Percentiles rank a stretch among this genome's conserved stretches.
These are phyloP conservation scores for Tragelaphus buxtoni DNA, from an alignment of 2,113 vertebrate species.

Conservation along the genomic window DNA sequence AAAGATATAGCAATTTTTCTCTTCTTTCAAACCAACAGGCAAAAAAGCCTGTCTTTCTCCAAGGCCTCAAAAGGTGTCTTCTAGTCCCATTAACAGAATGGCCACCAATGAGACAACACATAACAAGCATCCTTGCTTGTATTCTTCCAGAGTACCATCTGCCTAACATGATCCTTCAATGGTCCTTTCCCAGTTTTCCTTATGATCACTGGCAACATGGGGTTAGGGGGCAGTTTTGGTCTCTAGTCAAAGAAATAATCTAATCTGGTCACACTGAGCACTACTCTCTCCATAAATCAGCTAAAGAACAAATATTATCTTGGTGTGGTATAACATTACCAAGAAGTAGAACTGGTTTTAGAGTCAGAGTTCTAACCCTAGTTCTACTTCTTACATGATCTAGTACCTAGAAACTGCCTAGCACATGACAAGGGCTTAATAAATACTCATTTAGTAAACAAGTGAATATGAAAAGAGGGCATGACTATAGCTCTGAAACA, in stretches of 20 bases:
- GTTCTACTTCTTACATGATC: background rate
- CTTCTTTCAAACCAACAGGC: background rate
- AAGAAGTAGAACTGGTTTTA: background rate
- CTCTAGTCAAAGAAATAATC: background rate
- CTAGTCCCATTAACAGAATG: background rate
- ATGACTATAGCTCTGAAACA: background rate
- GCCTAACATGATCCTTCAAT: background rate
- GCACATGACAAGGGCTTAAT: background rate
- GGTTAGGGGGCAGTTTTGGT: background rate
- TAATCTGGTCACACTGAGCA: background rate
- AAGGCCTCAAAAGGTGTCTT: background rate
- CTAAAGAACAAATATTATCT: background rate
- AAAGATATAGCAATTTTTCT: background rate
- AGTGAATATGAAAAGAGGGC: background rate
- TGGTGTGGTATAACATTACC: background rate
- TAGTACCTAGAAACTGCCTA: constrained; percentile 10
- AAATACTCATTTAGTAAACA: background rate
- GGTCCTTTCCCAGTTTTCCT: background rate
- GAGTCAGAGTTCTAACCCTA: background rate
- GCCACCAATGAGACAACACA: background rate
- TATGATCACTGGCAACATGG: background rate
- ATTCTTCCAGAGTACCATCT: background rate
- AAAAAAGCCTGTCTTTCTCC: background rate
- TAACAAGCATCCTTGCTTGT: background rate
- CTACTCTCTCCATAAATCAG: constrained; percentile 1